These are phyloP conservation scores for Umimayanthus kanabou DNA, from an alignment of 92 coral and sea anemone species.

Conservation along the genomic window DNA sequence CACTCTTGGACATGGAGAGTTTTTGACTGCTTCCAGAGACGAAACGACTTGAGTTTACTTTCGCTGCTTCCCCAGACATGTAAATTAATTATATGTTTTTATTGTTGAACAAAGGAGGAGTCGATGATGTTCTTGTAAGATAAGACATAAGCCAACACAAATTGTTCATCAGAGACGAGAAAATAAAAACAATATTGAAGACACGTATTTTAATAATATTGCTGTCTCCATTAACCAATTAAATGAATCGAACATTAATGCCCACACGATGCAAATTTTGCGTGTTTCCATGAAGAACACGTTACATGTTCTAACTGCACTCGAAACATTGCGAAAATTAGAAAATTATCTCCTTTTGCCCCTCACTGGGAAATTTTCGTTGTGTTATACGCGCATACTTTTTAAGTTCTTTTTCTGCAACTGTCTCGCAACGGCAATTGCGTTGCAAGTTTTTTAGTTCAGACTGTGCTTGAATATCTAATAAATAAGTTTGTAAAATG, in stretches of 20 bases:
- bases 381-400: no score
- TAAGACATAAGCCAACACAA: neutral
- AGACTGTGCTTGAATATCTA: neutral
- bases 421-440: neutral
- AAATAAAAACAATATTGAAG: neutral
- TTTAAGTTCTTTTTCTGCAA: neutral
- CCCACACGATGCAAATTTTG: neutral
- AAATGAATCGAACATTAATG: no score
- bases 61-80: neutral
- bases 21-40: neutral
- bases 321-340: no score
- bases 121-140: neutral
- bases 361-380: neutral
- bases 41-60: neutral
- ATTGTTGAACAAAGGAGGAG: neutral
- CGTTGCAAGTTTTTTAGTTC: neutral
- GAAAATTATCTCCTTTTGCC: no score
- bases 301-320: no score
- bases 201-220: neutral
- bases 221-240: neutral
- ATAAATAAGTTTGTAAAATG: neutral
- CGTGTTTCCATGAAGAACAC: neutral
- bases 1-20: neutral
- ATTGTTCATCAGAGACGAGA: neutral
- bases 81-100: constrained; percentile 11